Conservation (phyloP, 37 sponge, comb jelly and placozoan genomes). For the Haliclona indistincta region DNA sequence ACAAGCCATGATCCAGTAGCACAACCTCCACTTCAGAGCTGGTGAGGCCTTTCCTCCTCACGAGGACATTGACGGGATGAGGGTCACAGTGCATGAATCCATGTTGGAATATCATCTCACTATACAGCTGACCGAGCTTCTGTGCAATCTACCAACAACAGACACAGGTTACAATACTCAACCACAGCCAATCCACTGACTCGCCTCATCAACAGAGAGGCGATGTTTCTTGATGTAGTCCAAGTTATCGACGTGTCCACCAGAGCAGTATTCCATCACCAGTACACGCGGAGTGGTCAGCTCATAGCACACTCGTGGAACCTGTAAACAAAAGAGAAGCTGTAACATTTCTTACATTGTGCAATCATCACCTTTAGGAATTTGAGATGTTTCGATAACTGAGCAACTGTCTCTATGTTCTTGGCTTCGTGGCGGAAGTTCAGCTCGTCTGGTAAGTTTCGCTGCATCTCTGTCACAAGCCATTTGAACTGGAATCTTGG, state of each 20-base stretch:
- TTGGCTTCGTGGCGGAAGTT: constrained; percentile 84
- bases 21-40: constrained; percentile 57
- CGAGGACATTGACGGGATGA: constrained; percentile 94
- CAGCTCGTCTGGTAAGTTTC: constrained; percentile 86
- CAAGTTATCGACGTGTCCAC: constrained; percentile 79
- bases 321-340: constrained; percentile 25
- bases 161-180: neutral
- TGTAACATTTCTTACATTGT: too few relatives aligned
- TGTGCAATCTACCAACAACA: neutral
- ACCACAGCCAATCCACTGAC: too few relatives aligned
- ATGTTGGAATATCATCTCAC: constrained; percentile 89
- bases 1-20: constrained; percentile 93
- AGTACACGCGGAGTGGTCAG: constrained; percentile 81
- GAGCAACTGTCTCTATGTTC: constrained; percentile 79
- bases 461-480: constrained; percentile 74
- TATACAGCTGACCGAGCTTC: constrained; percentile 81
- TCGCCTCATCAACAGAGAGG: constrained; percentile 65
- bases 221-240: constrained; percentile 59
- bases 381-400: constrained; percentile 28
- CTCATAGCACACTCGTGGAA: constrained; percentile 83
- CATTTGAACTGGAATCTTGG: constrained; percentile 88
- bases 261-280: constrained; percentile 89
- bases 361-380: neutral
- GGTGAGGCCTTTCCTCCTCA: constrained; percentile 36
- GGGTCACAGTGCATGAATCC: constrained; percentile 98